These are phyloP conservation scores for Ceryle rudis DNA, from an alignment of 2,797 vertebrate genomes.

Conservation along the genomic window DNA sequence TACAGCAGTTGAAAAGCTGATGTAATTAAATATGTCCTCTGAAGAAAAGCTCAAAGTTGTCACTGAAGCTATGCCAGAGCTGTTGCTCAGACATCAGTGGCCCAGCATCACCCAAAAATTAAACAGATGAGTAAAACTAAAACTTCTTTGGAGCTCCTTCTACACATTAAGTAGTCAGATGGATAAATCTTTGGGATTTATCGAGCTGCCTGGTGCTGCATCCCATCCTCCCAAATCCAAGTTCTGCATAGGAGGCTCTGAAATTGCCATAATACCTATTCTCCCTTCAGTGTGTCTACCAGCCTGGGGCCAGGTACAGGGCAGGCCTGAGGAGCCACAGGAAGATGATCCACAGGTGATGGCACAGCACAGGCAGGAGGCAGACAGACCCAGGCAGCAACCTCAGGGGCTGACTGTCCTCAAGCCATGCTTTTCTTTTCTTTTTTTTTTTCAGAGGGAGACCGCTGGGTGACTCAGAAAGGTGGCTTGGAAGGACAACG, in stretches of 20 bases:
- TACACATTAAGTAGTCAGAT: background rate
- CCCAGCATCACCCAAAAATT: background rate
- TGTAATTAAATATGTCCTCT: background rate
- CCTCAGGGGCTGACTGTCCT: background rate
- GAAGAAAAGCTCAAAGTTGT: background rate
- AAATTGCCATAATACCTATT: background rate
- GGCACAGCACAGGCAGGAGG: background rate
- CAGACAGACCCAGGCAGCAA: background rate
- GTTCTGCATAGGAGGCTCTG: background rate
- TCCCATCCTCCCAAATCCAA: background rate
- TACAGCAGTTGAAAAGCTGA: background rate
- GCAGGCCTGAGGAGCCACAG: background rate
- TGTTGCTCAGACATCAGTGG: background rate
- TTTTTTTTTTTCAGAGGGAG: background rate
- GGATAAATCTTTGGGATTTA: background rate
- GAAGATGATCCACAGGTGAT: background rate
- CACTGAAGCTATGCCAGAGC: background rate
- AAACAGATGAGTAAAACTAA: background rate
- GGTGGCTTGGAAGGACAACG: background rate
- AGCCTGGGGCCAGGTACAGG: background rate
- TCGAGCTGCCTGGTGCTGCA: background rate
- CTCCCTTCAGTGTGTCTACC: background rate
- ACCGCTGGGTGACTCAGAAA: background rate
- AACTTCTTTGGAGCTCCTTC: background rate
- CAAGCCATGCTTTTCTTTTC: background rate